Evolutionary conservation across 2,113 vertebrate genomes (phyloP).

Genomic region (Colistium nudipinnis): DNA sequence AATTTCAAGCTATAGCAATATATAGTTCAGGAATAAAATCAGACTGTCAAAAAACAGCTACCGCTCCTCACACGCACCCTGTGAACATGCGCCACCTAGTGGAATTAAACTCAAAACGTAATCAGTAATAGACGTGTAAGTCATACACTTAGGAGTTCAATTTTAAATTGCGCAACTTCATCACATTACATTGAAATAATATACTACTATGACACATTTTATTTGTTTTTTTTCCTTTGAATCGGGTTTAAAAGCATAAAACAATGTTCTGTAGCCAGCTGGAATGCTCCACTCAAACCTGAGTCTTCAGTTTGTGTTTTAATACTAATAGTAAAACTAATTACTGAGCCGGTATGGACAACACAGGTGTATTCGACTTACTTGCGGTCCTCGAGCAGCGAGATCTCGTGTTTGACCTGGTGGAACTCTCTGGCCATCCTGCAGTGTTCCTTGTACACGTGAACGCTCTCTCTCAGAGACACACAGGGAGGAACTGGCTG

Average conservation of each 20-base stretch:
- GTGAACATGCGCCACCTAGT: conserved; percentile 55
- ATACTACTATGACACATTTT: too few species aligned
- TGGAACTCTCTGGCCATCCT: conserved; percentile 95
- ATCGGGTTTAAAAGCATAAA: too few species aligned
- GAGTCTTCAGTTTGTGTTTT: neutral
- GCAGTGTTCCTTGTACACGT: conserved; percentile 96
- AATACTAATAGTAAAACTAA: neutral
- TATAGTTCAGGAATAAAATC: neutral
- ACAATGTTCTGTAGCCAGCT: too few species aligned
- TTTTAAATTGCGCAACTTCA: too few species aligned
- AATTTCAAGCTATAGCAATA: neutral
- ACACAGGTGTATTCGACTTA: conserved; percentile 73
- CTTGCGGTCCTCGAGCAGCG: conserved; percentile 93
- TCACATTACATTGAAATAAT: too few species aligned
- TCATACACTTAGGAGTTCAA: too few species aligned
- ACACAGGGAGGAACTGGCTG: conserved; percentile 93
- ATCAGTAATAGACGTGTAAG: too few species aligned
- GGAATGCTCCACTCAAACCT: too few species aligned
- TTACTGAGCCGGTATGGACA: neutral
- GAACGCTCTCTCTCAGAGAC: conserved; percentile 91
- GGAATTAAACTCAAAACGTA: too few species aligned
- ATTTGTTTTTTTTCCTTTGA: too few species aligned
- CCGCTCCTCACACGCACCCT: neutral
- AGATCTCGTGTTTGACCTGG: conserved; percentile 94
- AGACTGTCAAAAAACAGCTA: neutral